Evolutionary conservation across 2,888 invertebrate genomes (phyloP).

Genomic region (Cremastobaeus sp.): DNA sequence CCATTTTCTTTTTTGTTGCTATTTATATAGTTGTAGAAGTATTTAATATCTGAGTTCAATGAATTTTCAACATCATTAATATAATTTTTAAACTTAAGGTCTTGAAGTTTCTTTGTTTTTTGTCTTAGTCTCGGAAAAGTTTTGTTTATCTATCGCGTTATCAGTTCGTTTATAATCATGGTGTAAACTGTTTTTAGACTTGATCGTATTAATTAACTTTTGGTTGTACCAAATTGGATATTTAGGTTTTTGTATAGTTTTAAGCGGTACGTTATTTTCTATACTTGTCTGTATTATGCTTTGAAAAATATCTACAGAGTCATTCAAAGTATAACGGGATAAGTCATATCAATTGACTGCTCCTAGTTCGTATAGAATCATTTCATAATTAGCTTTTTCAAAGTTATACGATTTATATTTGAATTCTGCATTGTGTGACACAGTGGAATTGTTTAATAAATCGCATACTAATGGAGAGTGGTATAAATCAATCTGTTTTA

Average conservation of each 20-base stretch:
- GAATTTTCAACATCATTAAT: not conserved
- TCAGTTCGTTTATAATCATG: not conserved
- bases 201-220: not conserved
- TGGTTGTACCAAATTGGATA: conserved; percentile 12
- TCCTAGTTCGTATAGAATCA: no score
- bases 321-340: no score
- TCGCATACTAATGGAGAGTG: conserved; percentile 1
- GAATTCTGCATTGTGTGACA: not conserved
- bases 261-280: not conserved
- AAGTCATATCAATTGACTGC: no score
- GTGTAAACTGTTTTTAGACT: not conserved
- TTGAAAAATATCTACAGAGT: conserved; percentile 1
- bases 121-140: not conserved
- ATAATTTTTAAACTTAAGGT: not conserved
- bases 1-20: conserved; percentile 1
- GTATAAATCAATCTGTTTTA: not conserved
- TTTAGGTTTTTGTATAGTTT: not conserved
- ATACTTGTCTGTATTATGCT: not conserved
- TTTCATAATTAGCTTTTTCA: conserved; percentile 4
- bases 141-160: not conserved
- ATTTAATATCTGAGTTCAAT: not conserved
- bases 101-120: conserved; percentile 3
- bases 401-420: not conserved
- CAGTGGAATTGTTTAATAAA: no score
- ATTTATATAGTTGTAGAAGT: not conserved